Evolutionary conservation across 2,888 invertebrate genomes (phyloP).

Genomic region (Eupithecia inturbata): DNA sequence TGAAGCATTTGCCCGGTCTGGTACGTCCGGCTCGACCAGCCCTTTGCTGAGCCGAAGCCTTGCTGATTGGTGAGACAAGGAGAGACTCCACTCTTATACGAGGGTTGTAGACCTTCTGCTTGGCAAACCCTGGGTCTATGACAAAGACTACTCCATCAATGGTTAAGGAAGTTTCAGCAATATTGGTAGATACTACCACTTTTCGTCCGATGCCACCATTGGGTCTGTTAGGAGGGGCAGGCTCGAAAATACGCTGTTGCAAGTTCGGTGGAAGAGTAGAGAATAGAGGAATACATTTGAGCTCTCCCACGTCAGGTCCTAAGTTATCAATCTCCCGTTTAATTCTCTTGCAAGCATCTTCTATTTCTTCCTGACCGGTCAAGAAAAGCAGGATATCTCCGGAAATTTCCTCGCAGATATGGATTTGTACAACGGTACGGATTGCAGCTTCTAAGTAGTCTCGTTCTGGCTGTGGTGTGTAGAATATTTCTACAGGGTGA

Average conservation of each 20-base stretch:
- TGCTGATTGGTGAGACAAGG: slow-evolving; percentile 98
- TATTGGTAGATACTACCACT: slow-evolving; percentile 99
- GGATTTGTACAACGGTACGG: slow-evolving; percentile 96
- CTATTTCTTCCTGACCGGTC: slow-evolving; percentile 94
- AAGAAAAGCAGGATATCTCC: slow-evolving; percentile 97
- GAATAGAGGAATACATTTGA: slow-evolving; percentile 99
- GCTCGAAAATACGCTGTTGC: slow-evolving; percentile 98
- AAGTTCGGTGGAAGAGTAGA: slow-evolving; percentile 98
- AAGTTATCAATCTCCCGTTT: slow-evolving; percentile 97
- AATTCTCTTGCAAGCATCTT: slow-evolving; percentile 99
- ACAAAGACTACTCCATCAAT: slow-evolving; percentile 99
- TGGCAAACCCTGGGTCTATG: slow-evolving; percentile 99
- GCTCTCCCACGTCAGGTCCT: slow-evolving; percentile 97
- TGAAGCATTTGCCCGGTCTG: slow-evolving; percentile 98
- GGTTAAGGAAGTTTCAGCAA: slow-evolving; percentile 99
- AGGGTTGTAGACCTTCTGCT: slow-evolving; percentile 97
- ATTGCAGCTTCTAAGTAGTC: slow-evolving; percentile 99
- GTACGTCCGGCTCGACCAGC: slow-evolving; percentile 99
- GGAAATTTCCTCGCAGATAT: slow-evolving; percentile 96
- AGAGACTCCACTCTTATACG: slow-evolving; percentile 96
- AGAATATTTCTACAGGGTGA: slow-evolving; percentile 91
- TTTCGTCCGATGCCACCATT: slow-evolving; percentile 95
- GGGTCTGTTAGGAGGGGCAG: slow-evolving; percentile 95
- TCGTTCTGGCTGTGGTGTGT: slow-evolving; percentile 98
- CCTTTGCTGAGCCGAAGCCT: slow-evolving; percentile 99